A percentile compares a stretch with the other conserved stretches of the same genome.
phyloP scores from a whole-genome alignment of 2,113 vertebrate species.

The Eulacestoma nigropectus region DNA sequence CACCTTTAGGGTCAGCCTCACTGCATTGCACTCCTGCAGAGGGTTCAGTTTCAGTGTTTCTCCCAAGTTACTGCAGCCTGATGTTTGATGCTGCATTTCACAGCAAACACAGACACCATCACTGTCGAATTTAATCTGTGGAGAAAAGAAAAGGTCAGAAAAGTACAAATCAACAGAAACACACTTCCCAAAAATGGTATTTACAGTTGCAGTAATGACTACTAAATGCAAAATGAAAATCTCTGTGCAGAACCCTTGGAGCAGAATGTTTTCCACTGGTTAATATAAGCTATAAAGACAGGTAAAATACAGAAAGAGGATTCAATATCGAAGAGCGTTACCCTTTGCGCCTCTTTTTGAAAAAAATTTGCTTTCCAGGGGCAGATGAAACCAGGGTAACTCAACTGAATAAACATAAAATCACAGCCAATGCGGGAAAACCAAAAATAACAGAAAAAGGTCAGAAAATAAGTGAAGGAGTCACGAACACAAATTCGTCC shows the following conservation, averaged over 20 bases:
- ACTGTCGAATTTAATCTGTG: constrained; percentile 88
- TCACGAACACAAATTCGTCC: background rate
- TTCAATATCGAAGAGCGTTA: background rate
- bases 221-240: background rate
- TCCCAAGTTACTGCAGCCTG: constrained; percentile 92
- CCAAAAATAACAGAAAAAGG: background rate
- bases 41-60: constrained; percentile 95
- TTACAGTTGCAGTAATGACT: background rate
- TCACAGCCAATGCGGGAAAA: background rate
- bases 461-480: background rate
- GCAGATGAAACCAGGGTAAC: background rate
- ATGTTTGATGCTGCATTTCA: constrained; percentile 87
- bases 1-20: constrained; percentile 93
- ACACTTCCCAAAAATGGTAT: background rate
- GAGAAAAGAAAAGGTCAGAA: constrained; percentile 6
- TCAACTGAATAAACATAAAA: background rate
- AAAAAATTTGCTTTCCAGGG: background rate
- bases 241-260: background rate
- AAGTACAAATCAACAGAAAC: background rate
- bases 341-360: background rate
- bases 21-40: constrained; percentile 87
- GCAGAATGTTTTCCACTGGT: background rate
- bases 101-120: constrained; percentile 98
- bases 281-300: background rate
- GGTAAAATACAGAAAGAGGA: background rate